Conservation (phyloP, 2,797 vertebrate genomes). For the Sternotherus odoratus region DNA sequence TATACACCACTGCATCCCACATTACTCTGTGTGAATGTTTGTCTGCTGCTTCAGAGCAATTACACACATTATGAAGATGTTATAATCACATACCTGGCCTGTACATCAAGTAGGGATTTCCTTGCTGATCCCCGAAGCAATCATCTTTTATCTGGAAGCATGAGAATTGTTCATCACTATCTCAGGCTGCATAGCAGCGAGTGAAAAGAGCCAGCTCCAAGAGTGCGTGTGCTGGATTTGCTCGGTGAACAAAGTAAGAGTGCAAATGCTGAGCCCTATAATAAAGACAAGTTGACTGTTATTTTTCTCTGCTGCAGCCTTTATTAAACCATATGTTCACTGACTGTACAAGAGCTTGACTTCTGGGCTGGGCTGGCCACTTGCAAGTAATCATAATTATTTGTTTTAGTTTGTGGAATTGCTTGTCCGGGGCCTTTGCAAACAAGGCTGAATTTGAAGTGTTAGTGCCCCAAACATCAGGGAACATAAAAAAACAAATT, state of each 20-base stretch:
- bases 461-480: conserved; percentile 46
- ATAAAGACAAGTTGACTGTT: conserved; percentile 20
- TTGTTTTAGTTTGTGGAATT: conserved; percentile 40
- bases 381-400: conserved; percentile 45
- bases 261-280: not conserved
- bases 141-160: not conserved
- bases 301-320: conserved; percentile 23
- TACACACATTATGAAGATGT: not conserved
- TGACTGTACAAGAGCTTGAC: not conserved
- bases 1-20: not conserved
- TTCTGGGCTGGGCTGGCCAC: not conserved
- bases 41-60: not conserved
- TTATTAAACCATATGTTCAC: conserved; percentile 33
- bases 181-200: not conserved
- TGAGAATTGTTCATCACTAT: not conserved
- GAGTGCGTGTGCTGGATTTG: rapidly evolving
- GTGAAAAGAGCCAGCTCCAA: not conserved
- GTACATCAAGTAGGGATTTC: not conserved
- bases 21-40: not conserved
- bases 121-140: not conserved
- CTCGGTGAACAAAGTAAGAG: not conserved
- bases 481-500: conserved; percentile 32
- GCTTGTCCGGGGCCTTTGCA: conserved; percentile 16
- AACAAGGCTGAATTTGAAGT: conserved; percentile 4
- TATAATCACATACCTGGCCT: not conserved